phyloP scores from a whole-genome alignment of 1,140 invertebrate species.

The Reticulitermes speratus region DNA sequence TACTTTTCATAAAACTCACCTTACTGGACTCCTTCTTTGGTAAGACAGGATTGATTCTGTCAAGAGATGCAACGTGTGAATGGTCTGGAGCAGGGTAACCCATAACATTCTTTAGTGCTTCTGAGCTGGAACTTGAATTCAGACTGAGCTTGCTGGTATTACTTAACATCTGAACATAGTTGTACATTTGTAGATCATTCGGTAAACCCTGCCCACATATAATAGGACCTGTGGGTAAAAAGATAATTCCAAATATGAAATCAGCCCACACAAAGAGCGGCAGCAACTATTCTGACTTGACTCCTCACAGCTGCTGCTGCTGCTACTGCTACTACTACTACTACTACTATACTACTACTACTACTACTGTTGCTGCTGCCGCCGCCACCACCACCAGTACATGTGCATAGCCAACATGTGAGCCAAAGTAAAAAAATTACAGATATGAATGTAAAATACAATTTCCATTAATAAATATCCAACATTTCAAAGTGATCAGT shows the following conservation, averaged over 20 bases:
- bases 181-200: conserved; percentile 29
- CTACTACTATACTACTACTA: too few relatives aligned
- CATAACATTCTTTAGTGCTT: not conserved
- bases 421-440: too few relatives aligned
- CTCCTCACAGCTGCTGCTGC: too few relatives aligned
- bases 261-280: too few relatives aligned
- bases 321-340: too few relatives aligned
- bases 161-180: conserved; percentile 26
- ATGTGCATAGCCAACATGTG: too few relatives aligned
- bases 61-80: not conserved
- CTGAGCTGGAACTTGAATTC: not conserved
- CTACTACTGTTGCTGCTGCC: too few relatives aligned
- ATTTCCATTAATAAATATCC: too few relatives aligned
- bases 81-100: conserved; percentile 10
- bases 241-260: not conserved
- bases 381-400: too few relatives aligned
- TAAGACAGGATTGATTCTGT: conserved; percentile 11
- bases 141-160: conserved; percentile 15
- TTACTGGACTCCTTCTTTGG: conserved; percentile 6
- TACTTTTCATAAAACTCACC: not conserved
- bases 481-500: too few relatives aligned
- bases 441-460: too few relatives aligned
- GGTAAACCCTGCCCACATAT: conserved; percentile 29
- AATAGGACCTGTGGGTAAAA: not conserved
- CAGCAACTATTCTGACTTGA: too few relatives aligned